A percentile compares a stretch with the other conserved stretches of the same genome.
Evolutionary conservation across 1,140 invertebrate species (phyloP).

Genomic region (Macrobrachium rosenbergii): DNA sequence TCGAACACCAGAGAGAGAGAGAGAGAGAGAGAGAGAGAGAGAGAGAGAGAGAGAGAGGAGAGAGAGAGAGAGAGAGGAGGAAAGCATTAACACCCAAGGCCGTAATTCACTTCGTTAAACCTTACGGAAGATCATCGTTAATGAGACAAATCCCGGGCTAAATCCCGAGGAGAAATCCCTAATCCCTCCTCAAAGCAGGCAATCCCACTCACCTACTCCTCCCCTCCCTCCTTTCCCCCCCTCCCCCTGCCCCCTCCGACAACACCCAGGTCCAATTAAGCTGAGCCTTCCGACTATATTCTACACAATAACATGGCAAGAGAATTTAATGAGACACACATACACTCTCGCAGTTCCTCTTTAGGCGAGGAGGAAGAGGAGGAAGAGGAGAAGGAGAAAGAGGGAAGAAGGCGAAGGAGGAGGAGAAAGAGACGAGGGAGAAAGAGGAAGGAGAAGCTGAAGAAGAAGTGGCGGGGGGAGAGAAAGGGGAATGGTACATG

Average conservation of each 20-base stretch:
- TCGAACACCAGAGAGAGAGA: background rate
- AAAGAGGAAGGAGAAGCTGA: background rate
- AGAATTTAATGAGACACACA: conserved; percentile 29
- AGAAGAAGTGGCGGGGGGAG: background rate
- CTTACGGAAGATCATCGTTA: conserved; percentile 11
- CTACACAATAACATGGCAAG: conserved; percentile 19
- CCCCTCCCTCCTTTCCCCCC: background rate
- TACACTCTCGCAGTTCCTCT: no score
- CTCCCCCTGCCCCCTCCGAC: background rate
- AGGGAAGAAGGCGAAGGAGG: background rate
- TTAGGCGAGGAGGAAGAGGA: background rate
- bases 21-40: conserved; percentile 14
- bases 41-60: conserved; percentile 6
- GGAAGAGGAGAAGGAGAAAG: background rate
- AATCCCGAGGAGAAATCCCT: conserved; percentile 10
- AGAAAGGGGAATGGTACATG: background rate
- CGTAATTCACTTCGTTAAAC: background rate
- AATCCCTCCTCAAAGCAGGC: background rate
- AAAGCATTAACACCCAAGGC: background rate
- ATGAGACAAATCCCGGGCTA: conserved; percentile 15
- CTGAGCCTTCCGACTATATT: conserved; percentile 2
- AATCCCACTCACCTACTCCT: background rate
- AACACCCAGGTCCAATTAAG: background rate
- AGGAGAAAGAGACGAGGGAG: background rate
- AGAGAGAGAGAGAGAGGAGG: background rate